Evolutionary conservation across 2,797 vertebrate genomes (phyloP), one percentile per base, ranked within the genome.

Genomic region (Adelosebastes latens): DNA sequence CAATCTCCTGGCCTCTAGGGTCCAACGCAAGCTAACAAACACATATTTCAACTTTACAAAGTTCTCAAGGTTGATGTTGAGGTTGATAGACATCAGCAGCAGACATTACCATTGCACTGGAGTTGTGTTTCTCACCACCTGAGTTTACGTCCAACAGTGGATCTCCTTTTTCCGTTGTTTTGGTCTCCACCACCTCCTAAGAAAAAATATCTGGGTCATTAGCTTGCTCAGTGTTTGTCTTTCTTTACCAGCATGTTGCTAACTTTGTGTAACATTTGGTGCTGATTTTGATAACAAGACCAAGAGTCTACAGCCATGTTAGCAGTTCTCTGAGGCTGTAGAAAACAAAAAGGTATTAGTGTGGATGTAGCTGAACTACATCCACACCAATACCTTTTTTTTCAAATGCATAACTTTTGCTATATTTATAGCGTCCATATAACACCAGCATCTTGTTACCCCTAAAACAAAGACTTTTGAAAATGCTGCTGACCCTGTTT

Each of bases 1-100:
- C 0, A 36, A 62, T 27, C 20, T 39, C 7, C 3, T 24, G 49
- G 52, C n/a, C 22, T 27, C 8, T 24, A 0, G 53, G 22, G 5
- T 60, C 12, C 39, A 27, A 70, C 61, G 14, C 24, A 62, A 77
- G 5, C 25, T 14, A 8, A 67, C 29, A 64, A 22, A 52, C n/a
- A 72, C 24, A 32, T 61, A 34, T 63, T 8, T 24, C 12, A 63
- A 42, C 32, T 25, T 5, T 31, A 24, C 20, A 42, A 36, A 65
- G 36, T 24, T 65, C 39, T 42, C n/a, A 46, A n/a, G 36, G 56
- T 27, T 59, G 56, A 46, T 46, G 16, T 18, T 52, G 46, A 18
- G 7, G 18, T 18, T 52, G 46, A n/a, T 8, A 32, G 49, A 72
- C 59, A 18, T 46, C 55, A 27, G 4, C 8, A 32, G 25, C 20